Base-by-base conservation (phyloP, 2,113 vertebrate species). In the Ailuropoda melanoleuca region DNA sequence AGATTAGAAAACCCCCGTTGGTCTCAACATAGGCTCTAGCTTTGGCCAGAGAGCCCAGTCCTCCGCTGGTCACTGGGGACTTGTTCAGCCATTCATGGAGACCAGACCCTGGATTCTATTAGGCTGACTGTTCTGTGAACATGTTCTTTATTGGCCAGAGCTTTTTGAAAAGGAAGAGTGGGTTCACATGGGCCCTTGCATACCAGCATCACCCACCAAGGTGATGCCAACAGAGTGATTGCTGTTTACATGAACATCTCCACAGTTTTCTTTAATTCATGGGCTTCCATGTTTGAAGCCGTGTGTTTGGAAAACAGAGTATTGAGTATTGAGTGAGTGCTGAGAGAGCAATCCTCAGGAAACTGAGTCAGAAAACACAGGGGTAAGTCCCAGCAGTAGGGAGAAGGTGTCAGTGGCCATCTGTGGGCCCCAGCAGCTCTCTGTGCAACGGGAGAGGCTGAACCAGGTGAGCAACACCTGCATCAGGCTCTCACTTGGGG, bases 381-480 rank as follows among this genome's bases (percentile, higher is more conserved):
- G 9, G 0, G 39, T 12, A 17, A 24, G 8, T 48, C 13, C 34
- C 58, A 82, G 56, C 14, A 0, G 19, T 3, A 23, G 12, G 50
- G 23, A 43, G 80, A 39, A 18, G 50, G 90, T 12, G 3, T 58
- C 14, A 29, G 39, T 9, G 1, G 15, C 17, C 2, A 26, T 75
- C 39, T 53, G 17, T 26, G 26, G 37, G 3, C 15, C 29, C 46
- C 8, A 12, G 3, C 12, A 23, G 10, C 17, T 8, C 11, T n/a
- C 75, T 18, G 2, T 60, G 2, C 3, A 17, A 43, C 0, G 0
- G 3, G 43, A 72, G 62, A 58, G 12, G 6, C 78, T 9, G 5
- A n/a, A 11, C 19, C 6, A 74, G 46, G 29, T 34, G 29, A 9
- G 55, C 0, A 48, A 37, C 1, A 0, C 4, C 75, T 68, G 3